phyloP scores from a whole-genome alignment of 2,797 vertebrate species.

The Sitta carolinensis region DNA sequence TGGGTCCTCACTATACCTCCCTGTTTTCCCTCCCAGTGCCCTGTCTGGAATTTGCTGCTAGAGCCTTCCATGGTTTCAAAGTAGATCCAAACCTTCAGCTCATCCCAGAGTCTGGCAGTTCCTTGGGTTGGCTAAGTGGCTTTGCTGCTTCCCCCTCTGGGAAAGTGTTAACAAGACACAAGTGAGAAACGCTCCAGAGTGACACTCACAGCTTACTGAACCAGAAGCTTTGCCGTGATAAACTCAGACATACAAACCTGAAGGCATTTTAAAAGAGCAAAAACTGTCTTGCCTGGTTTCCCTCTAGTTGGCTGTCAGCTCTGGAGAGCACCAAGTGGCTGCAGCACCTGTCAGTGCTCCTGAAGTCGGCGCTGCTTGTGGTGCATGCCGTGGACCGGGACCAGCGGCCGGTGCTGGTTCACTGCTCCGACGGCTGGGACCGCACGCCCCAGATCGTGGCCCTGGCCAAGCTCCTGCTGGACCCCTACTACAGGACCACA shows the following conservation, averaged over 20 bases:
- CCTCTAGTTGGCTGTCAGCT: conserved; percentile 93
- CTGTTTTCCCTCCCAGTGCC: background rate
- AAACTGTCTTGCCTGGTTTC: conserved; percentile 34
- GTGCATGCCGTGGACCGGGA: conserved; percentile 92
- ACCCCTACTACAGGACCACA: conserved; percentile 95
- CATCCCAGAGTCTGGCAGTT: background rate
- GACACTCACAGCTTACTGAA: background rate
- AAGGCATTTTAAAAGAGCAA: background rate
- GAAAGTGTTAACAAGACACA: accelerated
- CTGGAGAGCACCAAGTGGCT: conserved; percentile 98
- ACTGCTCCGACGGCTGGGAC: conserved; percentile 99
- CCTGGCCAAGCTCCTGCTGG: conserved; percentile 92
- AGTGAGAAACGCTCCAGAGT: background rate
- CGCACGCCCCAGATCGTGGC: conserved; percentile 97
- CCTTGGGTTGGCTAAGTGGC: accelerated
- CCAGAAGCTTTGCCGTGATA: background rate
- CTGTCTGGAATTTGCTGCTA: background rate
- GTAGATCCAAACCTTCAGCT: background rate
- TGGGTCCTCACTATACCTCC: background rate
- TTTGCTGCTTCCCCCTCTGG: background rate
- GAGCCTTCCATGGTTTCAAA: background rate
- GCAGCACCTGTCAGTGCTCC: conserved; percentile 93
- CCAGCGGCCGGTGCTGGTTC: conserved; percentile 90
- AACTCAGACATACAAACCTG: background rate
- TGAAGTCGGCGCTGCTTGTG: conserved; percentile 91